Conservation (phyloP, 2,113 vertebrate genomes). For the Ochotona princeps region DNA sequence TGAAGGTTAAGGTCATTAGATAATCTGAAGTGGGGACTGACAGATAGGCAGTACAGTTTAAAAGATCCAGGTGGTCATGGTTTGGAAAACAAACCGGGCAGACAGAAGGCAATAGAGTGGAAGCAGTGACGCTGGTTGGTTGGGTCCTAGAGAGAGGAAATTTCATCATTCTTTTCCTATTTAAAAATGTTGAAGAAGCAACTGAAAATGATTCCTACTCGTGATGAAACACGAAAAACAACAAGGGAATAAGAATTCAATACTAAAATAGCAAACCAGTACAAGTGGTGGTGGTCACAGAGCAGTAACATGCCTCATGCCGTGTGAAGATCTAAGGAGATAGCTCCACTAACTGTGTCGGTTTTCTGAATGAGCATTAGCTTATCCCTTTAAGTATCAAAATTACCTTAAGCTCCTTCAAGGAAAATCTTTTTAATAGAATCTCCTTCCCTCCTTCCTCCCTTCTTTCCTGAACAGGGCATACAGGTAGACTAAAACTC, state of each 20-base stretch:
- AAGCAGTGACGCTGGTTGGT: neutral
- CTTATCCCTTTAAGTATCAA: neutral
- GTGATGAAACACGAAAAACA: conserved; percentile 15
- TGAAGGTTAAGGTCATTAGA: neutral
- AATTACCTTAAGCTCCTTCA: conserved; percentile 2
- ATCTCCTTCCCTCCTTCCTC: neutral
- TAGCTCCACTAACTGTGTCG: neutral
- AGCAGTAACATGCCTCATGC: neutral
- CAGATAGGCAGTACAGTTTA: neutral
- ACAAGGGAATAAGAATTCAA: conserved; percentile 12
- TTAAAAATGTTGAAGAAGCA: neutral
- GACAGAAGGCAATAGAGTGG: neutral
- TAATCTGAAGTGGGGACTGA: neutral
- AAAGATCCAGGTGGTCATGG: neutral
- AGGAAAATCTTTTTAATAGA: neutral
- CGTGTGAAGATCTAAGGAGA: neutral
- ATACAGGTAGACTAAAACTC: neutral
- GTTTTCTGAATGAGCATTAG: neutral
- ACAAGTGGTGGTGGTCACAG: neutral
- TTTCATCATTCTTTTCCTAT: conserved; percentile 56
- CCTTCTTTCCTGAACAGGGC: neutral
- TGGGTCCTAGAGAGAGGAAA: neutral
- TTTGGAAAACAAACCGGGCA: neutral
- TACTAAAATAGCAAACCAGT: neutral
- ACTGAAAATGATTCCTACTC: neutral